These are phyloP conservation scores for Irena cyanogastra DNA, from an alignment of 2,113 vertebrate genomes.

Conservation along the genomic window DNA sequence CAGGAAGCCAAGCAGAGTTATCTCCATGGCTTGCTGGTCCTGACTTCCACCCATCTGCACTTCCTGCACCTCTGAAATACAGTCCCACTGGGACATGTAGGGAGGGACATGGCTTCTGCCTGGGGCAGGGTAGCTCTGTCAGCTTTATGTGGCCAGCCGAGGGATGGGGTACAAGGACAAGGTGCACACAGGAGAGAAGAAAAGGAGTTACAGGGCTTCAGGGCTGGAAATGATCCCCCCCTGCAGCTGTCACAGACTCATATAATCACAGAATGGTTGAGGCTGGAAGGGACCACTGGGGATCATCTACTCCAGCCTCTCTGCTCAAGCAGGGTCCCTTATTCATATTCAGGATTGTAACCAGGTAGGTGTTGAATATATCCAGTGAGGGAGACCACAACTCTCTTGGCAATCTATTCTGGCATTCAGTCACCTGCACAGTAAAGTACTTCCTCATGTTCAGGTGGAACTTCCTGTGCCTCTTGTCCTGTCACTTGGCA, in stretches of 20 bases:
- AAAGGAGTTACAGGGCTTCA: not conserved
- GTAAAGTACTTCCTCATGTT: not conserved
- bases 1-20: not conserved
- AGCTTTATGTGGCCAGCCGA: rapidly evolving
- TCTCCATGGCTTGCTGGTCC: not conserved
- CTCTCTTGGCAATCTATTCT: not conserved
- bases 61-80: not conserved
- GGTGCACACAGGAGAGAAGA: not conserved
- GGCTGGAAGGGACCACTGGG: not conserved
- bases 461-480: not conserved
- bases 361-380: not conserved
- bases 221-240: not conserved
- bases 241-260: rapidly evolving
- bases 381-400: not conserved
- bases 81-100: too few species aligned
- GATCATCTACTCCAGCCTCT: not conserved
- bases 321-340: not conserved
- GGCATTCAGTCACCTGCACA: not conserved
- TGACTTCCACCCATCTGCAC: not conserved
- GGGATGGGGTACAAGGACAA: not conserved
- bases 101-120: not conserved
- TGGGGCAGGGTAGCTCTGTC: not conserved
- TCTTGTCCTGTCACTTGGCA: not conserved
- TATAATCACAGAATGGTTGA: not conserved
- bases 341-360: not conserved